phyloP scores from a whole-genome alignment of 2,888 invertebrate genomes.

The Cheilosia pagana region DNA sequence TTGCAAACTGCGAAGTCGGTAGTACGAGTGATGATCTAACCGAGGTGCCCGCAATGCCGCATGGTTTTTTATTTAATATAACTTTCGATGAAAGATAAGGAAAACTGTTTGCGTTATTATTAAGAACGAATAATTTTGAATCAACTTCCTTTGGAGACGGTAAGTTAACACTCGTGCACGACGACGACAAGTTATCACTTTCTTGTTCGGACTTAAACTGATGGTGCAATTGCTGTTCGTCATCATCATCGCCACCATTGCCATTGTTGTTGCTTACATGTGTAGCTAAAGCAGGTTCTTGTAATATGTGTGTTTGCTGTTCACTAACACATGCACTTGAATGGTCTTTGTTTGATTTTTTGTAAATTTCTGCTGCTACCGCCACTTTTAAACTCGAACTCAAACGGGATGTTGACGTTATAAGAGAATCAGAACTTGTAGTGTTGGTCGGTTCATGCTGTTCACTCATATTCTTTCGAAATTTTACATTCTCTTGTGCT shows the following conservation, averaged over 20 bases:
- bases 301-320: conserved; percentile 54
- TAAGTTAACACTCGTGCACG: conserved; percentile 39
- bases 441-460: conserved; percentile 54
- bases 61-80: conserved; percentile 55
- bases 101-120: conserved; percentile 61
- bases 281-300: conserved; percentile 69
- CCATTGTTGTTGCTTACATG: conserved; percentile 45
- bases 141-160: conserved; percentile 30
- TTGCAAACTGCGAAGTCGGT: conserved; percentile 41
- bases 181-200: conserved; percentile 40
- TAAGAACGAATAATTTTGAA: conserved; percentile 74
- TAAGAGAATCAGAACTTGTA: conserved; percentile 65
- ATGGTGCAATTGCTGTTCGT: conserved; percentile 61
- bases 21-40: conserved; percentile 30
- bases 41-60: conserved; percentile 51
- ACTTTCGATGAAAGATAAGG: conserved; percentile 22
- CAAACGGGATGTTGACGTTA: conserved; percentile 66
- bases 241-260: conserved; percentile 35
- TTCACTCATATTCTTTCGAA: conserved; percentile 66
- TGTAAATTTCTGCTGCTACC: conserved; percentile 63
- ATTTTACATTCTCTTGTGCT: conserved; percentile 61
- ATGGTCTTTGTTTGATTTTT: conserved; percentile 66
- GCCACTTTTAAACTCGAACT: conserved; percentile 64
- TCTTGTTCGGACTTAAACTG: conserved; percentile 65
- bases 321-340: conserved; percentile 57